Evolutionary conservation across 1,140 invertebrate genomes (phyloP).

Genomic region (Aradophagus sp.): DNA sequence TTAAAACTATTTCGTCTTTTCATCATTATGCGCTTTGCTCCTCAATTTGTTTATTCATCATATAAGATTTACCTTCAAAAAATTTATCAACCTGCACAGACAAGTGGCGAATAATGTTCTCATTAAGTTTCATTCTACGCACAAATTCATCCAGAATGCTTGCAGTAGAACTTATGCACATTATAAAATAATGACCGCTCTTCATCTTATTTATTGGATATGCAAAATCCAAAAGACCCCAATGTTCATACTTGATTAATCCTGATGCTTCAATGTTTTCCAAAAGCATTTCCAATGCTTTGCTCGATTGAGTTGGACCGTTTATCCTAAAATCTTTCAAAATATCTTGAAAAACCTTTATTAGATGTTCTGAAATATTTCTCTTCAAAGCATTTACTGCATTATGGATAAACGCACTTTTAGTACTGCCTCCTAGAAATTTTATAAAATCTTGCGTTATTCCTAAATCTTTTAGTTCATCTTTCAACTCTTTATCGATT

Average conservation of each 20-base stretch:
- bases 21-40: conserved; percentile 20
- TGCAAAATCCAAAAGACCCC: conserved; percentile 18
- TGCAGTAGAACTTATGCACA: conserved; percentile 19
- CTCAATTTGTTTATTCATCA: conserved; percentile 25
- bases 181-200: conserved; percentile 17
- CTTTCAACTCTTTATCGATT: conserved; percentile 26
- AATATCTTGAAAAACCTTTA: conserved; percentile 27
- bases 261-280: conserved; percentile 21
- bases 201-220: conserved; percentile 17
- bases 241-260: conserved; percentile 24
- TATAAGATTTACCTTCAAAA: conserved; percentile 28
- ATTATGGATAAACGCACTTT: conserved; percentile 21
- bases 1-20: conserved; percentile 28
- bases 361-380: conserved; percentile 28
- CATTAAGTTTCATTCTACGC: conserved; percentile 25
- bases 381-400: conserved; percentile 22
- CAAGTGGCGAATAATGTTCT: conserved; percentile 14
- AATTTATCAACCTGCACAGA: conserved; percentile 18
- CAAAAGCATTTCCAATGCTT: conserved; percentile 25
- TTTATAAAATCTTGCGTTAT: conserved; percentile 24
- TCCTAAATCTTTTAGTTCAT: conserved; percentile 24
- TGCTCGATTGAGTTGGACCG: conserved; percentile 22
- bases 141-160: conserved; percentile 15
- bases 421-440: conserved; percentile 23
- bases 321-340: conserved; percentile 25